phyloP scores from a whole-genome alignment of 2,797 vertebrate genomes.

The Tinamus major region DNA sequence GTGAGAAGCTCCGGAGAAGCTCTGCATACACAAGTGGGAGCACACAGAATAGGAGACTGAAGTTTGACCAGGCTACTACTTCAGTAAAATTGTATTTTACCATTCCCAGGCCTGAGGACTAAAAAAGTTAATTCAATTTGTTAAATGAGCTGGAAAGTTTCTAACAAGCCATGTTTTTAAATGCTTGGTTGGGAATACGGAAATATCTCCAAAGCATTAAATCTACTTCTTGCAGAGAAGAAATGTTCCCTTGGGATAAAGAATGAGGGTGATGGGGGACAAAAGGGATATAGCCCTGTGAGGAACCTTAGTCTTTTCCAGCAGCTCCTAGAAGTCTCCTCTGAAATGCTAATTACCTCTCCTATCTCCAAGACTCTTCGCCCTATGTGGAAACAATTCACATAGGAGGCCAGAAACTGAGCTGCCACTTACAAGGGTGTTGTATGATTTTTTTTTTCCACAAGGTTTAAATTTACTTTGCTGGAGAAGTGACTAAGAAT shows the following conservation, averaged over 20 bases:
- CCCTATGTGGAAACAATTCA: constrained; percentile 40
- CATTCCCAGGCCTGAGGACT: constrained; percentile 27
- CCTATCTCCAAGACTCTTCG: neutral
- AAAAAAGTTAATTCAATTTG: constrained; percentile 41
- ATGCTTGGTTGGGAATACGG: neutral
- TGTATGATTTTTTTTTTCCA: neutral
- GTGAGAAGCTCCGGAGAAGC: neutral
- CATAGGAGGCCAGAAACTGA: neutral
- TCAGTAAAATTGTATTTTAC: constrained; percentile 31
- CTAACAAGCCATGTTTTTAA: constrained; percentile 38
- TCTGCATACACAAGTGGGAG: neutral
- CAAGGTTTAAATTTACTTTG: constrained; percentile 6
- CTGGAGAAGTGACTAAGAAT: neutral
- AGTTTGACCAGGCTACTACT: constrained; percentile 18
- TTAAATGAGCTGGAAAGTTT: constrained; percentile 55
- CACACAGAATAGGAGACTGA: neutral
- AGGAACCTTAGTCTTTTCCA: neutral
- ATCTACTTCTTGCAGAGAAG: neutral
- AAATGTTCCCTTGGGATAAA: constrained; percentile 2
- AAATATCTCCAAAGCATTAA: constrained; percentile 9
- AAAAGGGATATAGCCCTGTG: neutral
- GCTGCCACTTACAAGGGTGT: constrained; percentile 12
- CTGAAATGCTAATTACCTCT: constrained; percentile 49
- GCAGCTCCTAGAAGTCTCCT: neutral
- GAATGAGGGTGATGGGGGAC: neutral